Evolutionary conservation across 2,113 vertebrate genomes (phyloP).

Genomic region (Esox niger): DNA sequence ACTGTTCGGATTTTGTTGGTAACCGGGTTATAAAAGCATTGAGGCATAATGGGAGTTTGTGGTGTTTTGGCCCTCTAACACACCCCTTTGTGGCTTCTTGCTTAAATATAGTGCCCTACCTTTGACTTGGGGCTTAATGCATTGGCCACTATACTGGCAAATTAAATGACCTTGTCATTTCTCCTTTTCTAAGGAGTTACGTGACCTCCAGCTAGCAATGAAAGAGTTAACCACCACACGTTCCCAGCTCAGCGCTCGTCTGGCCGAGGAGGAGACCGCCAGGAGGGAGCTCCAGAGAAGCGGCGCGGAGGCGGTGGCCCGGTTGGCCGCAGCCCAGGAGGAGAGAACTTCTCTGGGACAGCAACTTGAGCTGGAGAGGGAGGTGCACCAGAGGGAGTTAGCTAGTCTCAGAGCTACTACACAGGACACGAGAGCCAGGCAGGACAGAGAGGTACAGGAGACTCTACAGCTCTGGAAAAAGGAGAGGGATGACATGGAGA

Average conservation of each 20-base stretch:
- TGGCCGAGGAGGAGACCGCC: conserved; percentile 77
- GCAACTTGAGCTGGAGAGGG: conserved; percentile 85
- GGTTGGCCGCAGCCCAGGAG: conserved; percentile 66
- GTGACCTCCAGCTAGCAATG: conserved; percentile 76
- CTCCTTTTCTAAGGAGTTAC: too few species aligned
- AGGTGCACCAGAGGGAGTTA: conserved; percentile 82
- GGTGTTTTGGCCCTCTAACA: too few species aligned
- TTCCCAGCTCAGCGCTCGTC: conserved; percentile 72
- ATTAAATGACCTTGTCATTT: too few species aligned
- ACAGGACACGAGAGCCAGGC: conserved; percentile 73
- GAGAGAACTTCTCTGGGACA: conserved; percentile 71
- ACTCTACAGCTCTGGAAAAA: conserved; percentile 70
- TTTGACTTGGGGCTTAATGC: too few species aligned
- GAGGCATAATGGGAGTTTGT: too few species aligned
- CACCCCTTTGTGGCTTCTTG: too few species aligned
- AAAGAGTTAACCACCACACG: conserved; percentile 76
- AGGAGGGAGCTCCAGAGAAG: conserved; percentile 74
- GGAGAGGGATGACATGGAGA: conserved; percentile 78
- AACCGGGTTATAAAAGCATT: too few species aligned
- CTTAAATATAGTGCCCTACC: too few species aligned
- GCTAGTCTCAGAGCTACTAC: conserved; percentile 66
- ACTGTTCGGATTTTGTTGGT: too few species aligned
- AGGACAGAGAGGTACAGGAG: conserved; percentile 77
- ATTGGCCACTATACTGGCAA: too few species aligned
- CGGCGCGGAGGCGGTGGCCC: conserved; percentile 70